Evolutionary conservation across 1,140 invertebrate genomes (phyloP), one percentile per base, ranked within the genome.

Genomic region (Aplysia californica): DNA sequence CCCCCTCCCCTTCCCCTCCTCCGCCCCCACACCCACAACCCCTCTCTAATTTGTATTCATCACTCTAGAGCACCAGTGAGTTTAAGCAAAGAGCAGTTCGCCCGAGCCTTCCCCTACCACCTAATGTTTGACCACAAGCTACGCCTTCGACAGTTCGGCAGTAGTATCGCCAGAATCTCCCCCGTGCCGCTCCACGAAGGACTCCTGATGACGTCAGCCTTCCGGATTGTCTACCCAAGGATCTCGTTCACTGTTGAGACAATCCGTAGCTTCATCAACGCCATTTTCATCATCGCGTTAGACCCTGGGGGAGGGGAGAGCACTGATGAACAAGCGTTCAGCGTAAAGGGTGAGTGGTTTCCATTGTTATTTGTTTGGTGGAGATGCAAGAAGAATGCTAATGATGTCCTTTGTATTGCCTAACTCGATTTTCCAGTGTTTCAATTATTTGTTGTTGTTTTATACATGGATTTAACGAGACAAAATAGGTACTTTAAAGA

Each of bases 71-170:
- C 39, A 10, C 70, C 70, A 15, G 56, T 72, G 0, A 39, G n/a
- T 1, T 29, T 72, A 35, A 72, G 55, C 23, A 72, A 41, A n/a
- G 41, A 33, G 0, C 68, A 76, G 36, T 69, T 79, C 44, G 65
- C 59, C 38, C 20, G 41, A 1, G 44, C 70, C 29, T 74, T 79
- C n/a, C 78, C 78, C 3, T 79, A 79, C 35, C 78, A 79, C 59
- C 41, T 79, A 3, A 72, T 76, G 23, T 76, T 79, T 33, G 61
- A 79, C 75, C 31, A 73, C 23, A 31, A 61, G 0, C 61, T 79
- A 36, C n/a, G 64, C 18, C 64, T 79, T 10, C 36, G 21, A 15
- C 78, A 79, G 65, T 77, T 31, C 56, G 78, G 78, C 0, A 20
- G 33, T 33, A 68, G 50, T 36, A 31, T 79, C 5, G 61, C 36